A percentile compares a stretch with the other conserved stretches of the same genome.
Conservation (phyloP, 2,888 invertebrate species). For the Papilio protenor region DNA sequence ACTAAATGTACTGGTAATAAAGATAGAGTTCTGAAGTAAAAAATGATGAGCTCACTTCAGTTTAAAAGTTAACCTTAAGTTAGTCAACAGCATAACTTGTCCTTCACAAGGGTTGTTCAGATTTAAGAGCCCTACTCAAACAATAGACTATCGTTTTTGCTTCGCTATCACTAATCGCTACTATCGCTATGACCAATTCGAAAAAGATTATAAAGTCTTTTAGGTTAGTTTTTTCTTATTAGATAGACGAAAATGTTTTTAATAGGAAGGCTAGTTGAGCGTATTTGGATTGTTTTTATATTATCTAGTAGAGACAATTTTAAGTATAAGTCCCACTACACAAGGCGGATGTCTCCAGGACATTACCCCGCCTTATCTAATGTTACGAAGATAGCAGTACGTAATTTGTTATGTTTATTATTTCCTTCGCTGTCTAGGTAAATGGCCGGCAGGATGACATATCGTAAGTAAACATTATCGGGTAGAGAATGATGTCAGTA, state of each 20-base stretch:
- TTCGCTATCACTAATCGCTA: background rate
- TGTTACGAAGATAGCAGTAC: constrained; percentile 58
- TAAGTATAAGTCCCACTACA: constrained; percentile 38
- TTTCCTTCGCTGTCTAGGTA: constrained; percentile 56
- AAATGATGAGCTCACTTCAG: background rate
- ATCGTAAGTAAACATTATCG: constrained; percentile 46
- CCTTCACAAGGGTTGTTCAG: background rate
- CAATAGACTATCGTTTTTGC: background rate
- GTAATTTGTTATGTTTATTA: constrained; percentile 62
- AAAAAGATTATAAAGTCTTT: background rate
- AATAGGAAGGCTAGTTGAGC: background rate
- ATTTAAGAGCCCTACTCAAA: background rate
- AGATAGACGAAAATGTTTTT: constrained; percentile 26
- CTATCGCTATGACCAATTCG: background rate
- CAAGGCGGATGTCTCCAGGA: constrained; percentile 61
- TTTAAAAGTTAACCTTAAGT: background rate
- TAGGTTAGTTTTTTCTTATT: background rate
- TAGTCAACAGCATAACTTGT: background rate
- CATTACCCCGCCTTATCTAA: constrained; percentile 68
- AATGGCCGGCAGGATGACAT: constrained; percentile 60
- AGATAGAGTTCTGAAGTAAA: background rate
- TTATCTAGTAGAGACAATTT: background rate
- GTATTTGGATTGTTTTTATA: background rate
- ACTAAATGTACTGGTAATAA: too few relatives aligned
- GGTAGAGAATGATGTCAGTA: constrained; percentile 41